Evolutionary conservation across 2,888 invertebrate genomes (phyloP).

Genomic region (Digitonthophagus gazella): DNA sequence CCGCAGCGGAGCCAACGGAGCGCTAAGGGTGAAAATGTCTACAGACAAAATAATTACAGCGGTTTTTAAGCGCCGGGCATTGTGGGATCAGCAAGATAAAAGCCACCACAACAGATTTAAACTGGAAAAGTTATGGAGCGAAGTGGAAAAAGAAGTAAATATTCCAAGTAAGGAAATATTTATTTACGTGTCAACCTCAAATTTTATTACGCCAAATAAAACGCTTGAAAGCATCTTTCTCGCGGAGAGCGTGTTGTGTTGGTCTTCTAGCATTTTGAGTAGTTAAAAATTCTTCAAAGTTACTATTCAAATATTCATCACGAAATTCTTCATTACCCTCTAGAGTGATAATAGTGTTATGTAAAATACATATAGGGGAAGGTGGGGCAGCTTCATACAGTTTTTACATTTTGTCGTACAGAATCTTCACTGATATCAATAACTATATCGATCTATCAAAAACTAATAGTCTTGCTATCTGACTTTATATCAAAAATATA

Average conservation of each 20-base stretch:
- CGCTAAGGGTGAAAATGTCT: no score
- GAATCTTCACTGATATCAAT: no score
- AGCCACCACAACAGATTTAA: not conserved
- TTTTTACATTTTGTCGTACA: no score
- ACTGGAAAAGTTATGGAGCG: not conserved
- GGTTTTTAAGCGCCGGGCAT: not conserved
- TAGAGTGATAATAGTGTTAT: constrained; percentile 1
- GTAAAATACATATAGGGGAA: constrained; percentile 2
- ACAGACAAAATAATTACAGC: no score
- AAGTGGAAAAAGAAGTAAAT: not conserved
- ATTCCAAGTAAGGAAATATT: not conserved
- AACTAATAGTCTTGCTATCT: no score
- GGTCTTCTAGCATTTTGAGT: not conserved
- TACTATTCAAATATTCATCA: not conserved
- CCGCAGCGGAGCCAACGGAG: no score
- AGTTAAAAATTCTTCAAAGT: not conserved
- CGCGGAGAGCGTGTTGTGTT: not conserved
- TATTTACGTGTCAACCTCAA: not conserved
- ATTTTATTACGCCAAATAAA: not conserved
- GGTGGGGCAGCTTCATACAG: no score
- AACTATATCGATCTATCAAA: no score
- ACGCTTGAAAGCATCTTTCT: not conserved
- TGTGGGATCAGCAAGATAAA: not conserved
- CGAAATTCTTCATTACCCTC: not conserved
- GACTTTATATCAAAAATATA: no score